A percentile compares a stretch with the other conserved stretches of the same genome.
phyloP scores from a whole-genome alignment of 2,113 vertebrate species.

The Tupaia tana region DNA sequence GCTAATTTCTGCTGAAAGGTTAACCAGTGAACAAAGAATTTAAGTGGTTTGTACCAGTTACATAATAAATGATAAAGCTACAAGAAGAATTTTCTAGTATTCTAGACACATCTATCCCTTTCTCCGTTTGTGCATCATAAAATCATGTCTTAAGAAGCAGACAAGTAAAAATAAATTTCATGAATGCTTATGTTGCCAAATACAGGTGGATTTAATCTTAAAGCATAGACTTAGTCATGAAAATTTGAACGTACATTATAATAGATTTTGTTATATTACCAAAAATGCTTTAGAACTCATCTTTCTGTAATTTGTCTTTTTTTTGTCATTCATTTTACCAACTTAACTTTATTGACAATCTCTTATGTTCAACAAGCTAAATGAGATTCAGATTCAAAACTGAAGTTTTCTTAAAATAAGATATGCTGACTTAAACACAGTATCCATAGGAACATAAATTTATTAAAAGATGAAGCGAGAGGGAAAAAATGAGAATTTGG shows the following conservation, averaged over 20 bases:
- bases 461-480: constrained; percentile 61
- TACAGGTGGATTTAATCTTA: constrained; percentile 55
- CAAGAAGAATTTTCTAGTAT: constrained; percentile 33
- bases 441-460: constrained; percentile 69
- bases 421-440: constrained; percentile 59
- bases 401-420: constrained; percentile 67
- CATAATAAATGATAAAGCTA: constrained; percentile 48
- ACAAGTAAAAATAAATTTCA: constrained; percentile 49
- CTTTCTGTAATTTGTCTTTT: constrained; percentile 1
- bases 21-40: constrained; percentile 45
- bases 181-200: constrained; percentile 18
- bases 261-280: constrained; percentile 49
- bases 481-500: constrained; percentile 46
- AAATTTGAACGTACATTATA: constrained; percentile 38
- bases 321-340: constrained; percentile 48
- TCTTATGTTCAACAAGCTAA: constrained; percentile 62
- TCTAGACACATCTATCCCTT: constrained; percentile 46
- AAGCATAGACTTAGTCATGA: constrained; percentile 23
- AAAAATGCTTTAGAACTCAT: constrained; percentile 29
- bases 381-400: constrained; percentile 59
- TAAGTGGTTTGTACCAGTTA: constrained; percentile 31
- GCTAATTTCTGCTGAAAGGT: constrained; percentile 67
- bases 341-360: constrained; percentile 72
- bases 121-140: constrained; percentile 37
- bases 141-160: constrained; percentile 42